Base-by-base conservation (phyloP, 2,888 invertebrate genomes). In the Neoascia interrupta region DNA sequence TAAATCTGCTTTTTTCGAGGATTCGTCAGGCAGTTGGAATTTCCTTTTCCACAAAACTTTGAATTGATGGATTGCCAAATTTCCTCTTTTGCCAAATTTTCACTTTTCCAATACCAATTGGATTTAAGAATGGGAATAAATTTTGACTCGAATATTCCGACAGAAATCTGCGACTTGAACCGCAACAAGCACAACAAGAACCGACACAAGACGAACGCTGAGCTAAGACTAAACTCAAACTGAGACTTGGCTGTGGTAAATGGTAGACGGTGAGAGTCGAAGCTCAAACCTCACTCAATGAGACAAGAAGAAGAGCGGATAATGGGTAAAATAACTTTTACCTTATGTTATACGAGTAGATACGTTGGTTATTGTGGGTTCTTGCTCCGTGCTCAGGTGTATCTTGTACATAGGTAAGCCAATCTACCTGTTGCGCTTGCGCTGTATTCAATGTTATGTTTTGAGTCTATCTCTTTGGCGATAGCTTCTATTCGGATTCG, bases 361-460 rank as follows among this genome's bases (percentile, higher is more conserved):
- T 28, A 8, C 41, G 28, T 23, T 43, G 49, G 19, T 43, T 58
- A 18, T 66, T 56, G 45, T 43, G 45, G 53, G 64, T 66, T 68
- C 51, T 39, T 61, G 58, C 72, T 72, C 66, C 37, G n/a, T n/a
- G 66, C 61, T 79, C 79, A 79, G 79, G 79, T 79, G 79, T 79
- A 79, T 61, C 61, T 73, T 72, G 79, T 79, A 79, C 70, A 66
- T 72, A 68, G 79, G 66, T 63, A 79, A 68, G 53, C 61, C 53
- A 73, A 23, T 72, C 73, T 79, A 73, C 72, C 72, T 73, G 72
- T 68, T 68, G 79, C 58, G n/a, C n/a, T n/a, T n/a, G n/a, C n/a
- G n/a, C n/a, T n/a, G n/a, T n/a, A n/a, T n/a, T n/a, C n/a, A n/a
- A n/a, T n/a, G n/a, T n/a, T n/a, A n/a, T n/a, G n/a, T n/a, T n/a